Base-by-base conservation (phyloP, 2,888 invertebrate genomes). In the Platycheirus albimanus region DNA sequence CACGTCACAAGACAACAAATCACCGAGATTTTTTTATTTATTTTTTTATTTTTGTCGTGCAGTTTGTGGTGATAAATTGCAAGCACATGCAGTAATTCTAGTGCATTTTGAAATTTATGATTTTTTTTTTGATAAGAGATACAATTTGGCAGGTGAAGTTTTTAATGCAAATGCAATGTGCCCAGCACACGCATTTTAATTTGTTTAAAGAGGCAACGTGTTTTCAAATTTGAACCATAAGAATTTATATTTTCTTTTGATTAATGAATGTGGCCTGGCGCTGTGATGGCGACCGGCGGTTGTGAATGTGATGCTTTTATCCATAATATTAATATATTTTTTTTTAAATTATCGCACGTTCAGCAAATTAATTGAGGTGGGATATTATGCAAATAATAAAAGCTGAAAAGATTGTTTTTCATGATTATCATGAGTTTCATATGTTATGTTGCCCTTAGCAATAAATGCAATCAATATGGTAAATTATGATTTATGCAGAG, bases 1-100 rank as follows among this genome's bases (percentile, higher is more conserved):
- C 33, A 28, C 10, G 2, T 24, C 8, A 52, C 20, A 33, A 54
- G 17, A 41, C 20, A 38, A 20, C 54, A 1, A 41, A 41, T 49
- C 10, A 28, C 5, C n/a, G n/a, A n/a, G n/a, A n/a, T n/a, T n/a
- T n/a, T n/a, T 24, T 17, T 1, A 0, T 52, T 33, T 28, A 15
- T 33, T 0, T 15, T 36, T 13, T 15, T 58, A 11, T 38, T 43
- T 24, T 2, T 13, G 30, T 10, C 30, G n/a, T 49, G 54, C 56
- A 69, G 19, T 56, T 69, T 69, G 63, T 28, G 43, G 20, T 75
- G 63, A 69, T 74, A 33, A 74, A 63, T 74, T 74, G 61, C 41
- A 24, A 58, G 47, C 54, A 20, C 33, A 54, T 69, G 63, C 43
- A 28, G 17, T 49, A 41, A 56, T 63, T 54, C 19, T 47, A 47